A percentile compares a stretch with the other conserved stretches of the same genome.
Evolutionary conservation across 2,888 invertebrate species (phyloP).

Genomic region (Helicoverpa assulta): DNA sequence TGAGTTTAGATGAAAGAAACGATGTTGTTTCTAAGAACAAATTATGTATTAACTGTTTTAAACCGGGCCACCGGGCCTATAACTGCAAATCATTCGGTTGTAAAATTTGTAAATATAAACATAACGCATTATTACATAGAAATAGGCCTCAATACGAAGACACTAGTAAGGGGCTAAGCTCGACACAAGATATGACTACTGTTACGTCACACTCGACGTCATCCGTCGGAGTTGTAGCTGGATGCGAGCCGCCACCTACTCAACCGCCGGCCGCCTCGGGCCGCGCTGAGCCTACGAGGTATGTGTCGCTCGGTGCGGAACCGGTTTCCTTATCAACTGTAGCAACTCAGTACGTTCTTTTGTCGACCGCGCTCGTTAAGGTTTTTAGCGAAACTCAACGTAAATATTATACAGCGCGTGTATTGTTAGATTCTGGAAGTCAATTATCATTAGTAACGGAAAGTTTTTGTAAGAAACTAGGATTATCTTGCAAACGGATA

Average conservation of each 20-base stretch:
- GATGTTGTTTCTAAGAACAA: slow-evolving; percentile 7
- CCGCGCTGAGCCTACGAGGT: no score
- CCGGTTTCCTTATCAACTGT: slow-evolving; percentile 20
- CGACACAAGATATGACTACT: no score
- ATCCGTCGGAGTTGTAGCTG: no score
- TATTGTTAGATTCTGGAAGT: slow-evolving; percentile 22
- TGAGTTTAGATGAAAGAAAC: slow-evolving; percentile 17
- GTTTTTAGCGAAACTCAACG: slow-evolving; percentile 1
- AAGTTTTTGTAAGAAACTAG: slow-evolving; percentile 1
- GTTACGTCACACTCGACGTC: slow-evolving; percentile 1
- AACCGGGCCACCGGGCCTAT: slow-evolving; percentile 14
- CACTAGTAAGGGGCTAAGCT: background rate
- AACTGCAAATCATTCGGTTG: slow-evolving; percentile 19
- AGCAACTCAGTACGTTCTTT: slow-evolving; percentile 3
- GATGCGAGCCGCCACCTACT: no score
- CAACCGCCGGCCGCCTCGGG: no score
- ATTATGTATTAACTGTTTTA: slow-evolving; percentile 2
- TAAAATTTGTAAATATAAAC: slow-evolving; percentile 16
- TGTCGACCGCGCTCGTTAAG: slow-evolving; percentile 16
- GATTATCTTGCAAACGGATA: background rate
- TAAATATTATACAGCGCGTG: slow-evolving; percentile 19
- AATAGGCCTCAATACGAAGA: slow-evolving; percentile 10
- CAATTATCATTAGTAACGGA: slow-evolving; percentile 13
- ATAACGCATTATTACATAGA: slow-evolving; percentile 16
- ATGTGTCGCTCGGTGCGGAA: background rate